Evolutionary conservation across 2,113 vertebrate genomes (phyloP), one percentile per base, ranked within the genome.

Genomic region (Gadus macrocephalus): DNA sequence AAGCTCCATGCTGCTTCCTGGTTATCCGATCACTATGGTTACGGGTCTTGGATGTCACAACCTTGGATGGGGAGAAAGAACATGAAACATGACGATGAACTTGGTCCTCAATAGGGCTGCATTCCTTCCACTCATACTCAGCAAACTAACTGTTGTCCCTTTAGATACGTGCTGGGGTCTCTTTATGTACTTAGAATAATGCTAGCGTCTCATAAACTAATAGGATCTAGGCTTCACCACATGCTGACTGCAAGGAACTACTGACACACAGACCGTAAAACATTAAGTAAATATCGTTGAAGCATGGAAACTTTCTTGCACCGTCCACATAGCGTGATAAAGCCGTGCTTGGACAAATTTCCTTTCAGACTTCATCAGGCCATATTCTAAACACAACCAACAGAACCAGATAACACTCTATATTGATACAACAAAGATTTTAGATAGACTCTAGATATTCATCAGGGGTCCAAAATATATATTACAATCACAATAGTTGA

Each of bases 1-100:
- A 56, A 90, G 87, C 69, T 92, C 91, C 91, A 91, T 91, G 61
- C 15, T 83, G 17, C 5, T 64, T 66, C 38, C 2, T 49, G 17
- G 1, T 7, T 35, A 69, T 67, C 38, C 31, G 55, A 42, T 6
- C 28, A 22, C 1, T 12, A 7, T 59, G 31, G 64, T 12, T 69
- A 60, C 76, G 22, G 20, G 65, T 25, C 6, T 28, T 67, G 3
- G 12, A 49, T 14, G 8, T 14, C 42, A 49, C 42, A 49, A 7
- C 42, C 12, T 49, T 11, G 42, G 42, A 49, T 14, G 42, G 8
- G 42, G 42, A 9, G 42, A 49, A 14, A 14, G 12, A 49, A 9
- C 8, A 49, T 49, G 42, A 25, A 25, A 25, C 25, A 25, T 25
- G 25, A 25, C 2, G 25, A 2, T 25, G 25, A 49, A 14, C 42